These are phyloP conservation scores for Mesopsocus fuscifrons DNA, from an alignment of 2,888 invertebrate genomes.

Conservation along the genomic window DNA sequence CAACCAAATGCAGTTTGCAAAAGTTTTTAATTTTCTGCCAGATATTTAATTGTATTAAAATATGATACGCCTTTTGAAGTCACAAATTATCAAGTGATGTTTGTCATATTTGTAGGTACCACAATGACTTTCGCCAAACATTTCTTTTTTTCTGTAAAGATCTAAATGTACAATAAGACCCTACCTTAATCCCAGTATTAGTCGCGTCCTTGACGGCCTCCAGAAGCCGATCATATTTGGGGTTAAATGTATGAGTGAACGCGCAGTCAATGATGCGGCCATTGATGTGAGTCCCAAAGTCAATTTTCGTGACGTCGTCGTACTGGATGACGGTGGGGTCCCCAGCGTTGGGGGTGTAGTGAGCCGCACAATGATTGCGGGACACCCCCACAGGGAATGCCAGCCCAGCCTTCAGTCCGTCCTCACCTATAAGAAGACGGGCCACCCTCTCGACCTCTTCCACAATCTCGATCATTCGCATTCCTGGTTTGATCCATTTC, in stretches of 20 bases:
- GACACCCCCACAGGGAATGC: constrained; percentile 98
- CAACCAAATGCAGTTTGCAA: too few relatives aligned
- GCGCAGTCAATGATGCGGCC: constrained; percentile 97
- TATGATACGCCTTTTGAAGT: too few relatives aligned
- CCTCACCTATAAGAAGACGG: constrained; percentile 79
- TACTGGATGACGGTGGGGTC: constrained; percentile 85
- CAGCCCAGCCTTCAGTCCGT: constrained; percentile 82
- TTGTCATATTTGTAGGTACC: too few relatives aligned
- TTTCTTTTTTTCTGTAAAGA: too few relatives aligned
- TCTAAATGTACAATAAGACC: too few relatives aligned
- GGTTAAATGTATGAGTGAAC: constrained; percentile 92
- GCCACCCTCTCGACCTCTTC: constrained; percentile 89
- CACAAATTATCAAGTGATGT: too few relatives aligned
- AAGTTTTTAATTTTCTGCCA: too few relatives aligned
- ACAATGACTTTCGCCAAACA: too few relatives aligned
- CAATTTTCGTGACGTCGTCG: constrained; percentile 97
- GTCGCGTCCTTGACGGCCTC: constrained; percentile 97
- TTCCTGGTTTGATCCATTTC: constrained; percentile 90
- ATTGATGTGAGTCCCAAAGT: constrained; percentile 96
- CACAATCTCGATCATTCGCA: constrained; percentile 98
- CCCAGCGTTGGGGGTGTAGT: constrained; percentile 98
- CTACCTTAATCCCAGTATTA: constrained; percentile 80
- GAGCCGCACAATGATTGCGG: constrained; percentile 97
- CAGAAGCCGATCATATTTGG: constrained; percentile 82
- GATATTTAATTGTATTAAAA: too few relatives aligned